Base-by-base conservation (phyloP, 2,888 invertebrate genomes). In the Mesorhabditis spiculigera region DNA sequence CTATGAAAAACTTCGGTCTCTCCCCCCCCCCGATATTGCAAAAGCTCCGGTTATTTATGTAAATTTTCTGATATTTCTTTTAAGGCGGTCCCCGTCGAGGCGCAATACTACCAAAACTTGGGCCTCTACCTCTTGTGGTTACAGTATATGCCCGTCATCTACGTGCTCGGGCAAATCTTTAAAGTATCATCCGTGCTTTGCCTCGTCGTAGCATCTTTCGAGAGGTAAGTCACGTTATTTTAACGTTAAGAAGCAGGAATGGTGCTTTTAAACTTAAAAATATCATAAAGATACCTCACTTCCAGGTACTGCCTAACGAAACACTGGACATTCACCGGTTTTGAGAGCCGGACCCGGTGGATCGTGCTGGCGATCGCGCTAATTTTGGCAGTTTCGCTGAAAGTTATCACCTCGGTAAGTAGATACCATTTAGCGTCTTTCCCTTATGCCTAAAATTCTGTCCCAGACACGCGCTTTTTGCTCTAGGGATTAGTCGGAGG, bases 301-400 rank as follows among this genome's bases (percentile, higher is more conserved):
- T 75, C 5, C 70, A 80, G 80, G 63, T 80, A 79, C 66, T 78
- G 75, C 64, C 78, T 80, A 78, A 80, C 80, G 65, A 75, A 76
- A 50, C 85, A 85, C 68, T 85, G 85, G 85, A 85, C 85, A 8
- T 83, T 82, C 71, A 82, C 82, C 10, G 85, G 85, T 0, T 85
- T 85, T 68, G 81, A 83, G 65, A 72, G 73, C 44, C 72, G 81
- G 5, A 82, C 82, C 2, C 71, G 85, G 43, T 85, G 85, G 85
- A 69, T 85, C 41, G 74, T 82, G n/a, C 76, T 85, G 44, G 69
- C 75, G 10, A 61, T 67, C 28, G 73, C 79, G 5, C 70, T 83
- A 13, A 69, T 71, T 8, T 68, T 74, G 4, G 78, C 81, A 0
- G 73, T 85, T 28, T 70, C 81, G 43, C 75, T 85, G 44, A 85